Evolutionary conservation across 2,888 invertebrate species (phyloP).

Genomic region (Watsonalla cultraria): DNA sequence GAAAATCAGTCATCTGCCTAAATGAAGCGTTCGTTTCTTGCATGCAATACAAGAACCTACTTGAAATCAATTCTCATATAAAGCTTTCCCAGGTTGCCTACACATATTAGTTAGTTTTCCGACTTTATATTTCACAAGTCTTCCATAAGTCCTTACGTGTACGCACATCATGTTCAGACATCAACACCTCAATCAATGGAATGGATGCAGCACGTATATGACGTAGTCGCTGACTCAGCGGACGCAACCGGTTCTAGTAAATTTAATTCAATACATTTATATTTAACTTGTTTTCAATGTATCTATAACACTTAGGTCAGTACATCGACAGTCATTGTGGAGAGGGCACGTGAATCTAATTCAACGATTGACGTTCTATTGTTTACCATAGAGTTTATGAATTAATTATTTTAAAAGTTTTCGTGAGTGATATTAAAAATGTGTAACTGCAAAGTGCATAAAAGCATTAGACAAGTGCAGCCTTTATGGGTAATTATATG

Average conservation of each 20-base stretch:
- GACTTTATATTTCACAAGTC: too few species aligned
- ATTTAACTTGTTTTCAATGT: slow-evolving; percentile 40
- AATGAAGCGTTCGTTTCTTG: too few species aligned
- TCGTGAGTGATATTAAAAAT: slow-evolving; percentile 16
- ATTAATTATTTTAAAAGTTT: too few species aligned
- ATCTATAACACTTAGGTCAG: slow-evolving; percentile 30
- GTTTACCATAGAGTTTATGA: too few species aligned
- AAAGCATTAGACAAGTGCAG: slow-evolving; percentile 26
- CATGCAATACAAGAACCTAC: too few species aligned
- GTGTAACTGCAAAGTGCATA: slow-evolving; percentile 34
- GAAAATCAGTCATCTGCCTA: too few species aligned
- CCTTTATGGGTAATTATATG: slow-evolving; percentile 18
- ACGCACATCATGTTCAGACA: not conserved
- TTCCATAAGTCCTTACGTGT: too few species aligned
- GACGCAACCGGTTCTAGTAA: slow-evolving; percentile 33
- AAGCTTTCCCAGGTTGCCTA: too few species aligned
- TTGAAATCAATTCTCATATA: too few species aligned
- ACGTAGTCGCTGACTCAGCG: slow-evolving; percentile 37
- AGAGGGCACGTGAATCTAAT: slow-evolving; percentile 28
- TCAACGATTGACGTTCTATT: not conserved
- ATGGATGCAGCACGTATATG: slow-evolving; percentile 16
- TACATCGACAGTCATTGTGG: slow-evolving; percentile 29
- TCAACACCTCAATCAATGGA: slow-evolving; percentile 1
- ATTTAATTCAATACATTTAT: slow-evolving; percentile 31
- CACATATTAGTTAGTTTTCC: too few species aligned